Base-by-base conservation (phyloP, 2,888 invertebrate species). In the Metalampra italica region DNA sequence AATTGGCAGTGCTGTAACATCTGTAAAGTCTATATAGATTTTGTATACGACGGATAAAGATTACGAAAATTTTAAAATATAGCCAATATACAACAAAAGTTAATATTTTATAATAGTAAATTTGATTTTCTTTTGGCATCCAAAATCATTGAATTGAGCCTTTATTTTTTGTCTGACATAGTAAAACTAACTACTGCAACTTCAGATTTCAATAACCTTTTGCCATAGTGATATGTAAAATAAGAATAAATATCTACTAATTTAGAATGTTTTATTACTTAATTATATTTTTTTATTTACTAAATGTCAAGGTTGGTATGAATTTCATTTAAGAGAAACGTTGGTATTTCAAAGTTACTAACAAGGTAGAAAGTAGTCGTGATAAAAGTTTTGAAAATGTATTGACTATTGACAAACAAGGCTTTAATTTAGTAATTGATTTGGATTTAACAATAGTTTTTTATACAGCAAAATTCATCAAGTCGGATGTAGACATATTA, bases 1-100 rank as follows among this genome's bases (percentile, higher is more conserved):
- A 73, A 69, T 78, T 86, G 87, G 87, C 87, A 87, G 87, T 87
- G 87, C 79, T 83, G 74, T 75, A 70, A 78, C 69, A 75, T 78
- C 69, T 72, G 73, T 78, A 64, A 67, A 63, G 53, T 59, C 63
- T 68, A 63, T 60, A 62, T 66, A 64, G 64, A 62, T 66, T 67
- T 63, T 59, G 52, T 59, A 56, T 57, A 58, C 65, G 57, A 60
- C 56, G 57, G 58, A 62, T 59, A 59, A 62, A 59, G 61, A 63
- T 62, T 57, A 45, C 41, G 53, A 38, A 49, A 47, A 51, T 52
- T 47, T 53, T 51, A 49, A 50, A 51, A 45, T 44, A 45, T 50
- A 39, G 9, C n/a, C 29, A 42, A 42, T 42, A n/a, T 29, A 3
- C 5, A 29, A 22, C 29, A 11, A 8, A 29, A 42, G 40, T 42